These are phyloP conservation scores for Sisyra nigra DNA, from an alignment of 2,888 invertebrate species.

Conservation along the genomic window DNA sequence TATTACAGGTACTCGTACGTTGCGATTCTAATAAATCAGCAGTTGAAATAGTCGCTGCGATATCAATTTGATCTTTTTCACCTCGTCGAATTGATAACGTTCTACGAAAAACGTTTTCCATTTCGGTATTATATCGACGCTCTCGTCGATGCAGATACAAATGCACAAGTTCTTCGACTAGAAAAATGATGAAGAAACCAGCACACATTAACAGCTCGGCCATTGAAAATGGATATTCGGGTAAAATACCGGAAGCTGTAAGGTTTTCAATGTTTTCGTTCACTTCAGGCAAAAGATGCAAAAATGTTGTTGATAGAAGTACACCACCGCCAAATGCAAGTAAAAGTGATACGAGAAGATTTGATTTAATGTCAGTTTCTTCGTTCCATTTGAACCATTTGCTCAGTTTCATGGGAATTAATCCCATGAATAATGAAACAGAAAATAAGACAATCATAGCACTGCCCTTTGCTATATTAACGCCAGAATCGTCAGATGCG, in stretches of 20 bases:
- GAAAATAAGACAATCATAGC: conserved; percentile 63
- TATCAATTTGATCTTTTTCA: conserved; percentile 12
- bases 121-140: conserved; percentile 18
- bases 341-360: conserved; percentile 37
- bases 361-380: conserved; percentile 29
- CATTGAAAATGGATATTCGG: conserved; percentile 40
- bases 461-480: conserved; percentile 55
- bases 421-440: conserved; percentile 60
- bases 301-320: conserved; percentile 61
- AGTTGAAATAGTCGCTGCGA: conserved; percentile 15
- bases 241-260: conserved; percentile 30
- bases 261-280: conserved; percentile 47
- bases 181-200: conserved; percentile 61
- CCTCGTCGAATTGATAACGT: conserved; percentile 22
- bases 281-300: conserved; percentile 69
- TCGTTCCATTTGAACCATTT: conserved; percentile 44
- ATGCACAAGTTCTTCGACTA: conserved; percentile 68
- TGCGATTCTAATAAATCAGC: conserved; percentile 8
- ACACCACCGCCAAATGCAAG: conserved; percentile 79
- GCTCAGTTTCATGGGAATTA: conserved; percentile 53
- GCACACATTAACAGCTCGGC: conserved; percentile 56
- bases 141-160: conserved; percentile 41
- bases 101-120: conserved; percentile 18
- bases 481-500: conserved; percentile 24
- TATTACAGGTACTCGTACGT: conserved; percentile 6